These are phyloP conservation scores for Dasyprocta punctata DNA, from an alignment of 2,113 vertebrate species.

Conservation along the genomic window DNA sequence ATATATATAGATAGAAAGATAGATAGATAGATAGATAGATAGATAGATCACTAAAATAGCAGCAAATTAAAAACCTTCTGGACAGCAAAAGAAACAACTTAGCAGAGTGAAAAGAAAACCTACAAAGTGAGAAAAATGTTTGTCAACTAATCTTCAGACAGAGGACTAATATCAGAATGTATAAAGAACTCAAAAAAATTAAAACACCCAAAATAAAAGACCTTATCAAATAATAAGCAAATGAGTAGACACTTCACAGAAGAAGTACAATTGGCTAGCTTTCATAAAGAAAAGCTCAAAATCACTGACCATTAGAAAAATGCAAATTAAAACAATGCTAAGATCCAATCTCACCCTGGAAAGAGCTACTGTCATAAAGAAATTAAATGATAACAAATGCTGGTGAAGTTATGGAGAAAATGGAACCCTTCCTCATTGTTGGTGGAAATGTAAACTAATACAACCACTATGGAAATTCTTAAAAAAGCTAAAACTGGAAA, in stretches of 20 bases:
- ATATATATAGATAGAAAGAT: no score
- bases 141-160: neutral
- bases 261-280: neutral
- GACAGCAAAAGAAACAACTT: neutral
- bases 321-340: neutral
- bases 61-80: neutral
- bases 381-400: neutral
- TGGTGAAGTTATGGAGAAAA: neutral
- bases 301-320: neutral
- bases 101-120: neutral
- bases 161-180: neutral
- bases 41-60: neutral
- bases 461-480: neutral
- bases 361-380: neutral
- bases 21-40: no score
- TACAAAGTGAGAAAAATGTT: neutral
- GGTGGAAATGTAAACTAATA: neutral
- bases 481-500: neutral
- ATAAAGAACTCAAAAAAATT: neutral
- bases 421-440: neutral
- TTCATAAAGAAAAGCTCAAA: neutral
- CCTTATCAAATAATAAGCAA: neutral
- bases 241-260: neutral
- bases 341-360: neutral
- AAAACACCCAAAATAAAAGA: neutral